A percentile compares a stretch with the other conserved stretches of the same genome.
These are phyloP conservation scores for Caenorhabditis brenneri DNA, from an alignment of 1,140 invertebrate species.

Conservation along the genomic window DNA sequence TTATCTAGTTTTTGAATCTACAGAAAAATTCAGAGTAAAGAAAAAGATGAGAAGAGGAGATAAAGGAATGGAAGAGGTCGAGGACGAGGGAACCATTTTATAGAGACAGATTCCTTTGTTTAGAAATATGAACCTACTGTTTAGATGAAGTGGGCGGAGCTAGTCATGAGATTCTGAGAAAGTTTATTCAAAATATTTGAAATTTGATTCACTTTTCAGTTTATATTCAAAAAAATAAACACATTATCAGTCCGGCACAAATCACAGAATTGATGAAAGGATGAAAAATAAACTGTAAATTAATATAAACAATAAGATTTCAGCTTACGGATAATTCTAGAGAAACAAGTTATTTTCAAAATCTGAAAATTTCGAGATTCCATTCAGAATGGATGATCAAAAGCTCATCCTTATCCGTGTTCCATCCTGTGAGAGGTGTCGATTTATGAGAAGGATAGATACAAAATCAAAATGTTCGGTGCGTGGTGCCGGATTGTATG, in stretches of 20 bases:
- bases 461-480: background rate
- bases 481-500: background rate
- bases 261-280: too few species aligned
- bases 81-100: background rate
- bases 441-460: background rate
- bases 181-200: too few species aligned
- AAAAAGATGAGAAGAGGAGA: background rate
- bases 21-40: background rate
- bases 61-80: background rate
- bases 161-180: background rate
- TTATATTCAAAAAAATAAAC: too few species aligned
- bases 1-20: constrained; percentile 1
- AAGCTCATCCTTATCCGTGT: too few species aligned
- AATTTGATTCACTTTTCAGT: background rate
- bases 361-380: too few species aligned
- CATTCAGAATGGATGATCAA: too few species aligned
- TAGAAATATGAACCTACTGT: constrained; percentile 17
- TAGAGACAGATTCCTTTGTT: background rate
- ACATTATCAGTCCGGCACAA: too few species aligned
- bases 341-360: too few species aligned
- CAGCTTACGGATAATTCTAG: too few species aligned
- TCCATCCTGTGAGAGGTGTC: background rate
- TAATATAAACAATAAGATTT: too few species aligned
- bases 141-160: background rate
- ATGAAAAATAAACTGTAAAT: too few species aligned